Evolutionary conservation across 2,888 invertebrate species (phyloP).

Genomic region (Watsonalla binaria): DNA sequence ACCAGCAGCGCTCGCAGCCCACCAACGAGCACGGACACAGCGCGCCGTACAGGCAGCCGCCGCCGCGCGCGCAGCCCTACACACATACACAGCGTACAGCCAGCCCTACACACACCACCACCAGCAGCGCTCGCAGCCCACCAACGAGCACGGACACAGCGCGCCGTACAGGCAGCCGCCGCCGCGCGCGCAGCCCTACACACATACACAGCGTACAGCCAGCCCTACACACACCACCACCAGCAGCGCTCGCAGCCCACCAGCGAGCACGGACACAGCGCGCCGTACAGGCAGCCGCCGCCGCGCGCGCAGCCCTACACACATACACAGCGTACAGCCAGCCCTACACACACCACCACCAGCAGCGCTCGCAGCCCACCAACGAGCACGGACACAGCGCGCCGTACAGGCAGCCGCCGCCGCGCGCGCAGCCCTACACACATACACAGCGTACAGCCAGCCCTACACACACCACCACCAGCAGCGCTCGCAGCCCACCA

Average conservation of each 20-base stretch:
- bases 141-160: constrained; percentile 64
- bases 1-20: constrained; percentile 68
- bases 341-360: constrained; percentile 63
- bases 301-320: constrained; percentile 45
- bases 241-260: constrained; percentile 67
- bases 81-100: constrained; percentile 39
- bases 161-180: constrained; percentile 40
- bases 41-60: constrained; percentile 39
- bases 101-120: constrained; percentile 50
- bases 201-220: constrained; percentile 38
- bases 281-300: constrained; percentile 37
- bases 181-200: constrained; percentile 41
- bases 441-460: constrained; percentile 43
- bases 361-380: no score
- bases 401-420: constrained; percentile 37
- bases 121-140: constrained; percentile 67
- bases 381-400: constrained; percentile 66
- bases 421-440: constrained; percentile 43
- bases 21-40: constrained; percentile 66
- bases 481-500: no score
- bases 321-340: constrained; percentile 41
- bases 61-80: constrained; percentile 41
- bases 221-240: constrained; percentile 52
- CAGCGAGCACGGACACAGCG: constrained; percentile 65
- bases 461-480: constrained; percentile 65